A percentile compares a stretch with the other conserved stretches of the same genome.
phyloP scores from a whole-genome alignment of 2,113 vertebrate species.

The Dascyllus trimaculatus region DNA sequence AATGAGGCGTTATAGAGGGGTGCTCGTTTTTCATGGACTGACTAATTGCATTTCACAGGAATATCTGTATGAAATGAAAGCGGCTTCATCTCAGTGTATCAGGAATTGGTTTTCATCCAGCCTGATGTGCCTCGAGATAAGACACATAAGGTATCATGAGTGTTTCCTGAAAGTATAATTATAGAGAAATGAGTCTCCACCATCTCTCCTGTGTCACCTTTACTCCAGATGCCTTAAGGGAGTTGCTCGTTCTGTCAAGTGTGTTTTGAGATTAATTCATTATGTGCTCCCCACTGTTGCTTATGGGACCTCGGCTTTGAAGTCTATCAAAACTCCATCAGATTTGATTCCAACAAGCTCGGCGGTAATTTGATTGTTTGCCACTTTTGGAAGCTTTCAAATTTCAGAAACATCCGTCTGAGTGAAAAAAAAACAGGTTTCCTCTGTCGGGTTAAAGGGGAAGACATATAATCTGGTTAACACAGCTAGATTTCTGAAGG shows the following conservation, averaged over 20 bases:
- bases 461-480: conserved; percentile 52
- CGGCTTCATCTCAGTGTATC: conserved; percentile 30
- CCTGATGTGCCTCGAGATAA: conserved; percentile 1
- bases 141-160: conserved; percentile 21
- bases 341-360: conserved; percentile 45
- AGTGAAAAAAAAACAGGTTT: conserved; percentile 39
- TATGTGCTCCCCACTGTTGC: conserved; percentile 36
- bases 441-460: conserved; percentile 33
- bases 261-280: conserved; percentile 55
- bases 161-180: conserved; percentile 43
- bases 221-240: conserved; percentile 19
- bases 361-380: conserved; percentile 49
- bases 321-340: conserved; percentile 41
- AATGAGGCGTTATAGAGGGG: conserved; percentile 28
- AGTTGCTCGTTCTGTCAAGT: conserved; percentile 42
- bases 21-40: conserved; percentile 48
- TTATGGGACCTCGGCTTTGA: conserved; percentile 24
- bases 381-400: conserved; percentile 45
- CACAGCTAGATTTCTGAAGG: conserved; percentile 28
- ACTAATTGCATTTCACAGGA: conserved; percentile 44
- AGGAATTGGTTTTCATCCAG: conserved; percentile 23
- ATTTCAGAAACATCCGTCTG: conserved; percentile 47
- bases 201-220: conserved; percentile 30
- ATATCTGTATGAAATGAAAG: conserved; percentile 45
- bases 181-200: conserved; percentile 27